These are phyloP conservation scores for Himalopsyche japonica DNA, from an alignment of 2,888 invertebrate genomes.

Conservation along the genomic window DNA sequence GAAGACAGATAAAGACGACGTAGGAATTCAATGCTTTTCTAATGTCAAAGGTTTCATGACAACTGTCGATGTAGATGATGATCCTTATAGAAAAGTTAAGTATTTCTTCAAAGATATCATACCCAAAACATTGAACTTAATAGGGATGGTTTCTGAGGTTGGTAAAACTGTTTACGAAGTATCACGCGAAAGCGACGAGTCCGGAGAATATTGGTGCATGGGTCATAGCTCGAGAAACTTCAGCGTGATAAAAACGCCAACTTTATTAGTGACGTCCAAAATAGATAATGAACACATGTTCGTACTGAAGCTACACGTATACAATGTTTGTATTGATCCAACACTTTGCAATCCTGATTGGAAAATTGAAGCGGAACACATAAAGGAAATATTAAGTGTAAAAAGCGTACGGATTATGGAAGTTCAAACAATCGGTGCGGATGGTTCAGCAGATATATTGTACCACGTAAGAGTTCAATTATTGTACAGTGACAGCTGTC, in stretches of 20 bases:
- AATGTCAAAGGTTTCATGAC: slow-evolving; percentile 60
- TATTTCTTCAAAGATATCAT: slow-evolving; percentile 36
- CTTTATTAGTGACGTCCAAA: slow-evolving; percentile 56
- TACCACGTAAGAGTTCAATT: slow-evolving; percentile 53
- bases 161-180: slow-evolving; percentile 57
- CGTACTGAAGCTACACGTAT: slow-evolving; percentile 49
- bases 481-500: slow-evolving; percentile 29
- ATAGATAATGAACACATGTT: slow-evolving; percentile 51
- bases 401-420: slow-evolving; percentile 60
- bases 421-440: slow-evolving; percentile 49
- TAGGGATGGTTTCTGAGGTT: slow-evolving; percentile 22
- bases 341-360: slow-evolving; percentile 40
- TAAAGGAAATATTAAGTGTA: slow-evolving; percentile 48
- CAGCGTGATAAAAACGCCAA: slow-evolving; percentile 55
- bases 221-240: slow-evolving; percentile 59
- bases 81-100: slow-evolving; percentile 42
- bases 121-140: background rate
- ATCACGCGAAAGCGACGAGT: slow-evolving; percentile 55
- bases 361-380: slow-evolving; percentile 43
- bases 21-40: slow-evolving; percentile 64
- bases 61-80: slow-evolving; percentile 52
- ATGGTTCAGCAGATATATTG: slow-evolving; percentile 45
- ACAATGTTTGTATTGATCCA: slow-evolving; percentile 30
- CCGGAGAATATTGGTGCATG: slow-evolving; percentile 70
- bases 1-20: slow-evolving; percentile 53